Base-by-base conservation (phyloP, 2,888 invertebrate species). In the Masnerella sp. region DNA sequence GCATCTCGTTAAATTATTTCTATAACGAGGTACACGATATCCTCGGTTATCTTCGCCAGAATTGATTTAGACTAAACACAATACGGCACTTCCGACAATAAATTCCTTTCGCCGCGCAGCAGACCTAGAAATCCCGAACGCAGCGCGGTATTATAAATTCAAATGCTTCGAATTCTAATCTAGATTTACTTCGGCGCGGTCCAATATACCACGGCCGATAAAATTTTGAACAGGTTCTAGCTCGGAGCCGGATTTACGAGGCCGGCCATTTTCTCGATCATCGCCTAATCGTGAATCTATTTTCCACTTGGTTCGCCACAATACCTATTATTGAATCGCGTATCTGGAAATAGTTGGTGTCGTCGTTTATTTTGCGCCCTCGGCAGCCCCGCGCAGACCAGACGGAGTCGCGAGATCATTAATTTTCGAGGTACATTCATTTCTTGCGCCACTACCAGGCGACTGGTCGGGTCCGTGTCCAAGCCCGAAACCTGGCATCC, bases 361-460 rank as follows among this genome's bases (percentile, higher is more conserved):
- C 28, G 67, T 61, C 61, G 72, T 61, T 67, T 61, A 61, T 72
- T 72, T 72, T 67, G 47, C 30, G 28, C 15, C 34, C 30, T 56
- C 38, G 61, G 34, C 32, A 42, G 42, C n/a, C n/a, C n/a, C 15
- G 36, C 36, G 34, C 49, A 72, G 74, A 74, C 71, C 68, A 76
- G 76, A 69, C 69, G 67, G 71, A 72, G 72, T 76, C 71, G 74
- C 65, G 72, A 69, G 82, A 82, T 83, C 85, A 83, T 85, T 84
- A 85, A 85, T 84, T 81, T 82, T 84, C 81, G 75, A 78, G 82
- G 79, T 82, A 84, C 84, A 84, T 84, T 84, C 84, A 85, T 84
- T 84, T 84, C 79, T 80, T 81, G 78, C 77, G 79, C 76, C 77
- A 76, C 77, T 76, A 74, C 74, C 52, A 59, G 74, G 72, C 69